Percentiles rank a stretch among this genome's conserved stretches.
These are phyloP conservation scores for Nansenia antarctica DNA, from an alignment of 2,113 vertebrate species.

Conservation along the genomic window DNA sequence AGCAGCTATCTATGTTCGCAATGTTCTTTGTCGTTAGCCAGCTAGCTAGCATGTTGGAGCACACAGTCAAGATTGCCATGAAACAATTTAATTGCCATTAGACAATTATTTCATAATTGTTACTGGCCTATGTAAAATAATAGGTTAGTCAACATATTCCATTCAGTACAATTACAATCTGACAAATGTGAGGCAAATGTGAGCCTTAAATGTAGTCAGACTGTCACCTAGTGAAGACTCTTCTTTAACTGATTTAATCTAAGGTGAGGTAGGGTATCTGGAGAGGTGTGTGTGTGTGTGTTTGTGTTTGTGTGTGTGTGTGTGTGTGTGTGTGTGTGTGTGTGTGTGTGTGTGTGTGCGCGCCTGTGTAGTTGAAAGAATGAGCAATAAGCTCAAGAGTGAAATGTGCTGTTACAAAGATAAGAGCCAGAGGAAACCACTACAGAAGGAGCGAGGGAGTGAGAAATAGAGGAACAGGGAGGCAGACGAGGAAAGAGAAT, in stretches of 20 bases:
- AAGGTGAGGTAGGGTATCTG: neutral
- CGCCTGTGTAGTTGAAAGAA: slow-evolving; percentile 1
- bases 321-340: neutral
- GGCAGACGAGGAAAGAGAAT: neutral
- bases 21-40: too few relatives aligned
- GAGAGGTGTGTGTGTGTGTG: neutral
- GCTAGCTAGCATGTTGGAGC: too few relatives aligned
- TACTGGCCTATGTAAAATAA: neutral
- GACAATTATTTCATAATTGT: too few relatives aligned
- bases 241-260: neutral
- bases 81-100: too few relatives aligned
- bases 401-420: slow-evolving; percentile 46
- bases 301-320: neutral
- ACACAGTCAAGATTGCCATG: too few relatives aligned
- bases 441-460: neutral
- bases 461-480: slow-evolving; percentile 7
- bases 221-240: neutral
- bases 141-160: neutral
- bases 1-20: too few relatives aligned
- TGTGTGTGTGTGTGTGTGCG: neutral
- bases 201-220: too few relatives aligned
- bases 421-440: slow-evolving; percentile 33
- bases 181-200: too few relatives aligned
- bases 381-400: neutral
- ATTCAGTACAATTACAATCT: neutral